These are phyloP conservation scores for Chionis minor DNA, from an alignment of 2,113 vertebrate genomes.

Conservation along the genomic window DNA sequence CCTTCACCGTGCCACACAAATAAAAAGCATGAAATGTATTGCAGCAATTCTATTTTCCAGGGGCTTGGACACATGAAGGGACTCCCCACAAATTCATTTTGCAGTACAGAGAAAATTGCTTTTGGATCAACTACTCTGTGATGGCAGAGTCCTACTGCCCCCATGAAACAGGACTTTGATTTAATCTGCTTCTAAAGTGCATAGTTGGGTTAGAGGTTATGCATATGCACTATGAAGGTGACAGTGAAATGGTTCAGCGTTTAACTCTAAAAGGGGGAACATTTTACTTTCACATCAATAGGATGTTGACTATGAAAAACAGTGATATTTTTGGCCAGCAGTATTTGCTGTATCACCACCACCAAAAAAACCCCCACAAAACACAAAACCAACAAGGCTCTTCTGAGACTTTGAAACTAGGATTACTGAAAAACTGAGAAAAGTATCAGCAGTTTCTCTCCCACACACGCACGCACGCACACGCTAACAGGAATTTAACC, in stretches of 20 bases:
- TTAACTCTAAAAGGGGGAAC: background rate
- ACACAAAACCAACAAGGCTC: background rate
- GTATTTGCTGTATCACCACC: background rate
- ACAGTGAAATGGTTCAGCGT: background rate
- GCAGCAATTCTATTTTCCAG: conserved; percentile 24
- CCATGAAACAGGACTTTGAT: background rate
- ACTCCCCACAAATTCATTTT: conserved; percentile 23
- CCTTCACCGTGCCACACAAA: background rate
- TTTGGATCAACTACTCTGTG: conserved; percentile 5
- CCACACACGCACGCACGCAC: background rate
- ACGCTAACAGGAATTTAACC: background rate
- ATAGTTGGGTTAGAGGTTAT: background rate
- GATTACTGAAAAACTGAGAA: background rate
- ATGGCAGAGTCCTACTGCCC: background rate
- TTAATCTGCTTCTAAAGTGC: background rate
- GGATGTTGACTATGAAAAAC: background rate
- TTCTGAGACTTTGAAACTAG: background rate
- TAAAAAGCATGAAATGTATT: background rate
- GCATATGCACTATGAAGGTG: background rate
- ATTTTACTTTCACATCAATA: background rate
- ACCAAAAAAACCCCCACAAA: background rate
- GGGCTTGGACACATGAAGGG: background rate
- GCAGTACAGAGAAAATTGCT: background rate
- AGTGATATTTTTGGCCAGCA: background rate
- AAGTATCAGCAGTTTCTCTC: background rate